Evolutionary conservation across 2,888 invertebrate species (phyloP).

Genomic region (Hecatera dysodea): DNA sequence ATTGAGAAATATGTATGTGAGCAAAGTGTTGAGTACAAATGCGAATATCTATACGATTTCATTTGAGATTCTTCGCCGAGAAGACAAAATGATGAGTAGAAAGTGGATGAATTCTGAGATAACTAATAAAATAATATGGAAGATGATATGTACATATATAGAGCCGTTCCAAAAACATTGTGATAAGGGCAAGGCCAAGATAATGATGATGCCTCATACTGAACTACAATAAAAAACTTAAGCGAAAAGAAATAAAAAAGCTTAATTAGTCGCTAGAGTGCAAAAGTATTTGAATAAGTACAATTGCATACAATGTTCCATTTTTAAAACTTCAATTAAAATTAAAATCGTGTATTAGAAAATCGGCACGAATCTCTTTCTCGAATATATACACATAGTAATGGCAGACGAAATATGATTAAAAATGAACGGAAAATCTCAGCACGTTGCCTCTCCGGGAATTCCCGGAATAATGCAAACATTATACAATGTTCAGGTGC

Average conservation of each 20-base stretch:
- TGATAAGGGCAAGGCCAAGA: too few relatives aligned
- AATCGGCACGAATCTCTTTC: neutral
- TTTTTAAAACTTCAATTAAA: neutral
- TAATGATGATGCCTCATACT: too few relatives aligned
- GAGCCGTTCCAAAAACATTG: too few relatives aligned
- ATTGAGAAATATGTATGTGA: too few relatives aligned
- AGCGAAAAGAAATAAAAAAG: neutral
- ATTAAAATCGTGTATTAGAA: neutral
- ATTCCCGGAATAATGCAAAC: slow-evolving; percentile 12
- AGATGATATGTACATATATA: too few relatives aligned
- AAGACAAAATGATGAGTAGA: too few relatives aligned
- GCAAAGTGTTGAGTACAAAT: too few relatives aligned
- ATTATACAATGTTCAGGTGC: slow-evolving; percentile 11
- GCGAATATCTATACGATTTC: too few relatives aligned
- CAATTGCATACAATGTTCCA: neutral
- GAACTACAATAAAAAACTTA: neutral
- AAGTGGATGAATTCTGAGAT: too few relatives aligned
- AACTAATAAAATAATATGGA: too few relatives aligned
- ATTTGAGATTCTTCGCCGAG: too few relatives aligned
- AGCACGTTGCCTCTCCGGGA: neutral
- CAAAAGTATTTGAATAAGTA: neutral
- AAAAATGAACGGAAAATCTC: neutral
- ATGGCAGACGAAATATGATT: slow-evolving; percentile 3
- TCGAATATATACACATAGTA: neutral
- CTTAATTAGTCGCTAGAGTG: neutral